Evolutionary conservation across 2,113 vertebrate genomes (phyloP).

Genomic region (Riparia riparia): DNA sequence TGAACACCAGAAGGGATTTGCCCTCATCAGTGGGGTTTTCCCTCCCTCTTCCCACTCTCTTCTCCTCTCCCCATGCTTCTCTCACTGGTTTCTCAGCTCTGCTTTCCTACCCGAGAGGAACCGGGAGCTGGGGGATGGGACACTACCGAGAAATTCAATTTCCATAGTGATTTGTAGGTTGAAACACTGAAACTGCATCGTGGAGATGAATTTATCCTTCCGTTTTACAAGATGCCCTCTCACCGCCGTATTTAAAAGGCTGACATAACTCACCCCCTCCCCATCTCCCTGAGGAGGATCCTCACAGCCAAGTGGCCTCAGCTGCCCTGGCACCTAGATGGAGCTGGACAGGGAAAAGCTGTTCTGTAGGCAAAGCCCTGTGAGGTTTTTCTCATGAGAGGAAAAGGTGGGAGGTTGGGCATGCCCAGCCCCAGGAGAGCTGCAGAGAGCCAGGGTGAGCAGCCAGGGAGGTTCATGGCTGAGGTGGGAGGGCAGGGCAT

Average conservation of each 20-base stretch:
- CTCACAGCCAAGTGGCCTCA: accelerated
- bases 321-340: neutral
- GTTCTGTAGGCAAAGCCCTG: neutral
- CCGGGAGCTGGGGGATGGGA: neutral
- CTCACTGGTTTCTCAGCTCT: neutral
- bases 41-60: neutral
- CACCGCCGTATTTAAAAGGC: neutral
- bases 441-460: accelerated
- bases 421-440: neutral
- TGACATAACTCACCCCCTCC: neutral
- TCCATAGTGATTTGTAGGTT: conserved; percentile 46
- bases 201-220: conserved; percentile 16
- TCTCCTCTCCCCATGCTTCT: neutral
- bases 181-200: neutral
- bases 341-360: neutral
- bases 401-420: neutral
- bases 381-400: neutral
- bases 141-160: neutral
- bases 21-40: neutral
- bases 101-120: neutral
- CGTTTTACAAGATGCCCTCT: neutral
- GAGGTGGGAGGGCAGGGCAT: neutral
- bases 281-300: neutral
- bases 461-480: neutral
- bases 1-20: too few species aligned